A percentile compares a stretch with the other conserved stretches of the same genome.
phyloP scores from a whole-genome alignment of 1,140 invertebrate genomes.

The Arctopsyche grandis region DNA sequence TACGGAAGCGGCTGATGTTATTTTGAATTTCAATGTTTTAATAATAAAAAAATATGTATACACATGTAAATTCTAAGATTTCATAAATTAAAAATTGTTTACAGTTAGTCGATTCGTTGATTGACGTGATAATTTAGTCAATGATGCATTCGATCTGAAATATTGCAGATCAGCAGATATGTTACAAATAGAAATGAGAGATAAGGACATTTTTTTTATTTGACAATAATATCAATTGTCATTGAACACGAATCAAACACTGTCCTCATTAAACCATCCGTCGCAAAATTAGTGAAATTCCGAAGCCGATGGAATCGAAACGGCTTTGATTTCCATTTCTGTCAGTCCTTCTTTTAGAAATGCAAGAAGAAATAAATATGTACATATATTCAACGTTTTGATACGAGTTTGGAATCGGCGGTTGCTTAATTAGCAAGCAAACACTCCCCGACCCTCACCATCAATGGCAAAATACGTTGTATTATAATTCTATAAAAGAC shows the following conservation, averaged over 20 bases:
- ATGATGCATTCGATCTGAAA: too few species aligned
- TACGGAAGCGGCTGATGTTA: neutral
- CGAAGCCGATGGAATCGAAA: neutral
- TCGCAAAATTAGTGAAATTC: neutral
- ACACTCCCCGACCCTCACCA: neutral
- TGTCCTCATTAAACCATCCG: neutral
- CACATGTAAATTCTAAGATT: too few species aligned
- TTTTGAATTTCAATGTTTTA: too few species aligned
- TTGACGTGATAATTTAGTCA: too few species aligned
- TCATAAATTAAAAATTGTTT: too few species aligned
- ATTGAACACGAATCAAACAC: neutral
- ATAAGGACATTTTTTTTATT: too few species aligned
- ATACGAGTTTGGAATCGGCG: neutral
- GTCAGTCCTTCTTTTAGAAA: neutral
- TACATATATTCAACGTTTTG: neutral
- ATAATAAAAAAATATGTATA: too few species aligned
- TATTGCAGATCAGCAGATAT: too few species aligned
- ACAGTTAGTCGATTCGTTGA: too few species aligned
- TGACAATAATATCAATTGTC: too few species aligned
- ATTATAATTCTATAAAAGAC: slow-evolving; percentile 1
- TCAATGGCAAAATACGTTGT: neutral
- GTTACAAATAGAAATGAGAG: neutral
- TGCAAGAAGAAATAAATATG: neutral
- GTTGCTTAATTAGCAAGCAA: slow-evolving; percentile 7
- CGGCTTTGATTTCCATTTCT: neutral